phyloP scores from a whole-genome alignment of 2,888 invertebrate genomes.

The Apotomis turbidana region DNA sequence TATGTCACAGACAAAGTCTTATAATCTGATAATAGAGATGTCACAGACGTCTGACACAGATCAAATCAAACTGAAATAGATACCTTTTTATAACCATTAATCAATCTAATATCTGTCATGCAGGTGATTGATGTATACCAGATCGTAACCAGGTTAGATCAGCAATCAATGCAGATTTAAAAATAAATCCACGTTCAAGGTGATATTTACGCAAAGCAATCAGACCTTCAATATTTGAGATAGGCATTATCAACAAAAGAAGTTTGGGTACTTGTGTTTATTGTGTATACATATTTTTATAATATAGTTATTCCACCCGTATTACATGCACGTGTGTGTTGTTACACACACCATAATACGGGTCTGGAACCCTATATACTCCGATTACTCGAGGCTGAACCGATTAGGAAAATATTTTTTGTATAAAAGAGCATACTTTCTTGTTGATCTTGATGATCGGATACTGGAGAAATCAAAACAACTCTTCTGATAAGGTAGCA shows the following conservation, averaged over 20 bases:
- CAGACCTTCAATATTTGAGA: slow-evolving; percentile 18
- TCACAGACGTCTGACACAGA: background rate
- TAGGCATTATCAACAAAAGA: slow-evolving; percentile 20
- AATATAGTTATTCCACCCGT: too few relatives aligned
- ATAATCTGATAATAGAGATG: too few relatives aligned
- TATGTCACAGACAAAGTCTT: too few relatives aligned
- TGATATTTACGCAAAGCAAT: slow-evolving; percentile 12
- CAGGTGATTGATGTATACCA: slow-evolving; percentile 9
- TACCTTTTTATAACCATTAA: slow-evolving; percentile 8
- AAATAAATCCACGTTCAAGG: slow-evolving; percentile 35
- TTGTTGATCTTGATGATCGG: too few relatives aligned
- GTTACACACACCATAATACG: too few relatives aligned
- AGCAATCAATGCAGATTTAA: slow-evolving; percentile 22
- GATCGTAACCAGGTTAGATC: background rate
- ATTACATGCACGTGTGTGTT: too few relatives aligned
- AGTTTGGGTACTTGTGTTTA: background rate
- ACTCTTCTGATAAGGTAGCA: too few relatives aligned
- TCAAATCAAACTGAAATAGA: background rate
- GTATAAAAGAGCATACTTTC: too few relatives aligned
- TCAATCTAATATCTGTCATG: slow-evolving; percentile 10
- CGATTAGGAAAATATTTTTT: too few relatives aligned
- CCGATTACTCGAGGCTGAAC: too few relatives aligned
- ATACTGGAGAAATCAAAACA: too few relatives aligned
- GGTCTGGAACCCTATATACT: too few relatives aligned
- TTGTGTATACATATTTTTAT: background rate